Evolutionary conservation across 2,888 invertebrate species (phyloP).

Genomic region (Cerceris ruficornis): DNA sequence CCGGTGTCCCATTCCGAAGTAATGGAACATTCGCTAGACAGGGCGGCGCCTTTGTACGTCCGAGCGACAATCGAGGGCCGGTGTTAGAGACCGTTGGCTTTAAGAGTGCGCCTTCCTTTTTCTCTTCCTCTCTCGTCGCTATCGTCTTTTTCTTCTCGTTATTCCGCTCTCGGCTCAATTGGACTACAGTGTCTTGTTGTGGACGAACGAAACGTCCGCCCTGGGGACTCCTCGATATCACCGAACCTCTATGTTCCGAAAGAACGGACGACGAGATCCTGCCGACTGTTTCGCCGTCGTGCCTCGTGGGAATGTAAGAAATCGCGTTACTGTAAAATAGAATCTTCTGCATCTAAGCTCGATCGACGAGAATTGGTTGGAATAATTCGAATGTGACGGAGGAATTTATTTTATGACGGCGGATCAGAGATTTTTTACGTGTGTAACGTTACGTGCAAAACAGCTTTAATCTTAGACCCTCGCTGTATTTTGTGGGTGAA

Average conservation of each 20-base stretch:
- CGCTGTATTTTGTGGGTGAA: no score
- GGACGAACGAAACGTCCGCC: constrained; percentile 26
- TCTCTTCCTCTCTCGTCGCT: not conserved
- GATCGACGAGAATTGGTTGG: constrained; percentile 39
- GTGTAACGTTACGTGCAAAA: no score
- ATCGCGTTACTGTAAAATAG: constrained; percentile 36
- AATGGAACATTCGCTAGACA: constrained; percentile 25
- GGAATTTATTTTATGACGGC: no score
- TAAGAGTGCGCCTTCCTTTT: not conserved
- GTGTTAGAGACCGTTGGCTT: not conserved
- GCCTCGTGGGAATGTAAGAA: constrained; percentile 22
- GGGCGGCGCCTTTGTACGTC: constrained; percentile 39
- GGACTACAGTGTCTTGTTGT: constrained; percentile 34
- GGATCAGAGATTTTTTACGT: no score
- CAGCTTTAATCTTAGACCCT: no score
- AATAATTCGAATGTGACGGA: constrained; percentile 14
- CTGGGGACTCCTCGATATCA: constrained; percentile 37
- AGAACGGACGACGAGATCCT: constrained; percentile 26
- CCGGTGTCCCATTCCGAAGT: constrained; percentile 18
- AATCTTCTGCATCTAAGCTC: constrained; percentile 13
- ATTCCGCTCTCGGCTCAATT: constrained; percentile 29
- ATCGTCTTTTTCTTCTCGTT: constrained; percentile 5
- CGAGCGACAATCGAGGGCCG: constrained; percentile 28
- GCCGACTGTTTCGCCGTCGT: constrained; percentile 22
- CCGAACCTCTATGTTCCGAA: constrained; percentile 24